Conservation (phyloP, 2,888 invertebrate genomes). For the Tipula confusa region DNA sequence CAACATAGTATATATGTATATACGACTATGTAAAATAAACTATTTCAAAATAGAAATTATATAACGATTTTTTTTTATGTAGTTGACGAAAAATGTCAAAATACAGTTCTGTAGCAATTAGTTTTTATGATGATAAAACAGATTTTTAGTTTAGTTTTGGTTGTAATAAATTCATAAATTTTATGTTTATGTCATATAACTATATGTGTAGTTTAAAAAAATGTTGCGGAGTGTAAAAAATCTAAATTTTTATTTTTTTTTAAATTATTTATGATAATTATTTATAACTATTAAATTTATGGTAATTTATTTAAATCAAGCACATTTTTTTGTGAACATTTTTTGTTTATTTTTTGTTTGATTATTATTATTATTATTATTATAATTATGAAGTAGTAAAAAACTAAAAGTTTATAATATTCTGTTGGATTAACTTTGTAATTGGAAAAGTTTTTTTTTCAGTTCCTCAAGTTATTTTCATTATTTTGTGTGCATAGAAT, state of each 20-base stretch:
- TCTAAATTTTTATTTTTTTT: neutral
- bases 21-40: no score
- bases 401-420: neutral
- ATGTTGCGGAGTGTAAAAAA: neutral
- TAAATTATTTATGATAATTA: neutral
- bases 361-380: no score
- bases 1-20: no score
- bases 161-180: conserved; percentile 20
- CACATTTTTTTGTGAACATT: neutral
- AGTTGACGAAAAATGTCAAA: neutral
- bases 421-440: neutral
- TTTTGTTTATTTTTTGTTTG: neutral
- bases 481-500: neutral
- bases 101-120: neutral
- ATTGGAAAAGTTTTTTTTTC: conserved; percentile 5
- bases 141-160: neutral
- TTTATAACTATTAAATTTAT: conserved; percentile 20
- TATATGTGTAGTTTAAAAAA: neutral
- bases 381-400: neutral
- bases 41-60: no score
- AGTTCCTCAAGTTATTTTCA: neutral
- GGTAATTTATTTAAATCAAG: conserved; percentile 12
- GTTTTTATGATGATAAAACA: neutral
- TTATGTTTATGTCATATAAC: neutral
- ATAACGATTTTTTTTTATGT: no score